A percentile compares a stretch with the other conserved stretches of the same genome.
phyloP scores from a whole-genome alignment of 2,888 invertebrate species.

The Bugulina stolonifera region DNA sequence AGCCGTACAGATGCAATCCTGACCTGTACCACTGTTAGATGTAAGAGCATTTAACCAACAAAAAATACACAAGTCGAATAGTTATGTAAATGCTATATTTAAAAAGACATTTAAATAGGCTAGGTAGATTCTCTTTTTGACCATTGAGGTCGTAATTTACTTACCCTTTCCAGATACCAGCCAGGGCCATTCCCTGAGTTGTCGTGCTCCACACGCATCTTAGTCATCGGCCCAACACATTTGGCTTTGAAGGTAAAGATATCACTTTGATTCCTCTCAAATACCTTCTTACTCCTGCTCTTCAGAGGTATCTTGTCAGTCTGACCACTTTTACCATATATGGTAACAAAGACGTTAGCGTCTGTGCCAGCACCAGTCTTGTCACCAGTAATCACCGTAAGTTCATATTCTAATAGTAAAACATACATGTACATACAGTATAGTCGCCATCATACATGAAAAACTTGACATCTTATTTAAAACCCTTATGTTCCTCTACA shows the following conservation, averaged over 20 bases:
- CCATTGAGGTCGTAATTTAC: no score
- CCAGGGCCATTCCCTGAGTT: constrained; percentile 50
- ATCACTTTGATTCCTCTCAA: constrained; percentile 41
- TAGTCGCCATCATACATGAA: no score
- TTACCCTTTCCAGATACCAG: constrained; percentile 51
- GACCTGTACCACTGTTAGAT: no score
- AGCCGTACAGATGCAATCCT: no score
- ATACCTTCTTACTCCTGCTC: constrained; percentile 36
- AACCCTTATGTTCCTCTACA: no score
- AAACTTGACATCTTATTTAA: no score
- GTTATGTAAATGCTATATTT: no score
- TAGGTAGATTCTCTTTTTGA: no score
- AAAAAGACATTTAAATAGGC: no score
- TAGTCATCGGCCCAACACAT: constrained; percentile 50
- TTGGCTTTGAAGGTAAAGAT: constrained; percentile 44
- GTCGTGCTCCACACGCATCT: constrained; percentile 50
- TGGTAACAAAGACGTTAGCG: constrained; percentile 49
- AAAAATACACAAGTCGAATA: no score
- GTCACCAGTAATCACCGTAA: constrained; percentile 51
- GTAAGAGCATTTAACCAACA: no score
- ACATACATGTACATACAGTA: no score
- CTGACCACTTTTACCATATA: constrained; percentile 48
- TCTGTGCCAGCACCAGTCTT: constrained; percentile 45
- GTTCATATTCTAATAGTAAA: constrained; percentile 46
- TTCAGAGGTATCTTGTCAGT: constrained; percentile 46